Percentiles rank a stretch among this genome's conserved stretches.
These are phyloP conservation scores for Gastrophysa polygoni DNA, from an alignment of 2,888 invertebrate genomes.

Conservation along the genomic window DNA sequence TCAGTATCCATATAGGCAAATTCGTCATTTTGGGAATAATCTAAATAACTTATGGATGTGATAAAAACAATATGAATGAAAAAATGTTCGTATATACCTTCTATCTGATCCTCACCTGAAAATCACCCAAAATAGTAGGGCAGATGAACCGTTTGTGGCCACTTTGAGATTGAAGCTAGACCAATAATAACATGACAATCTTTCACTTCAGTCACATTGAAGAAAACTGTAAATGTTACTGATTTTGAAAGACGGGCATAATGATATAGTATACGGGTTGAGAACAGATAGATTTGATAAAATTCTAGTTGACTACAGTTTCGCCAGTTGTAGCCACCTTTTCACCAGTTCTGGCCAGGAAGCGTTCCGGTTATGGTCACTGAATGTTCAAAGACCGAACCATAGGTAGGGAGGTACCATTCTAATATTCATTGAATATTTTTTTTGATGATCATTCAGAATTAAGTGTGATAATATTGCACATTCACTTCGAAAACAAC, in stretches of 20 bases:
- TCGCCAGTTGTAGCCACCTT: constrained; percentile 1
- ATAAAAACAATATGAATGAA: no score
- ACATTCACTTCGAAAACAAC: constrained; percentile 1
- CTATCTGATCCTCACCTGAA: no score
- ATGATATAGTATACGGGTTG: constrained; percentile 2
- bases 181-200: not conserved
- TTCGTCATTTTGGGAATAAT: no score
- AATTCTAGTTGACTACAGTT: constrained; percentile 2
- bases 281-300: not conserved
- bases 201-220: not conserved
- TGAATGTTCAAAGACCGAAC: constrained; percentile 5
- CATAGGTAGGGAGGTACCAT: constrained; percentile 1
- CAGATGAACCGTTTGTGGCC: constrained; percentile 4
- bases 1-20: no score
- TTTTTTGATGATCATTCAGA: constrained; percentile 1
- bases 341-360: constrained; percentile 5
- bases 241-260: constrained; percentile 3
- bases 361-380: not conserved
- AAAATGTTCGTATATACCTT: no score
- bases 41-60: no score
- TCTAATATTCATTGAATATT: constrained; percentile 1
- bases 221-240: constrained; percentile 1
- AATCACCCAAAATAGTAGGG: no score
- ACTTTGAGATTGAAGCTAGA: not conserved
- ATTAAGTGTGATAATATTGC: constrained; percentile 1